A percentile compares a stretch with the other conserved stretches of the same genome.
These are phyloP conservation scores for Actinopyga echinites DNA, from an alignment of 53 echinoderm and acorn worm genomes.

Conservation along the genomic window DNA sequence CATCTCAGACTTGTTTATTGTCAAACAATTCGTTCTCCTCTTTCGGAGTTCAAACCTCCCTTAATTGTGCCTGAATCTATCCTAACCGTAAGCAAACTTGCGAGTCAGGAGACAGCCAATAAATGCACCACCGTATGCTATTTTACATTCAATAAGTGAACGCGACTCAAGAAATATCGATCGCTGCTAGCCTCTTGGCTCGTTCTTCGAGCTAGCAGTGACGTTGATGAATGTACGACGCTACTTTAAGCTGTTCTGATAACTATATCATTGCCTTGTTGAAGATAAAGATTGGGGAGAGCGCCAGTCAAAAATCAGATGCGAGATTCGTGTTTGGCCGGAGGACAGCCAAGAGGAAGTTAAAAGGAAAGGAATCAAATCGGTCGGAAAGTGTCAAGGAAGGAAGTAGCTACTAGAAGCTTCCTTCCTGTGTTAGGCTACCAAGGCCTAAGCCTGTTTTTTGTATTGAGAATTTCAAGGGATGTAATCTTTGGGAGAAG, in stretches of 20 bases:
- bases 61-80: conserved; percentile 28
- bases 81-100: not conserved
- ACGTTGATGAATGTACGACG: conserved; percentile 25
- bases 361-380: conserved; percentile 34
- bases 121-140: conserved; percentile 25
- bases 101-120: conserved; percentile 8
- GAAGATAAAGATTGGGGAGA: not conserved
- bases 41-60: conserved; percentile 19
- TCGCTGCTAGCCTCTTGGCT: not conserved
- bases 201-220: not conserved
- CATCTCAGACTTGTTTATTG: conserved; percentile 27
- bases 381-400: conserved; percentile 33
- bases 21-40: conserved; percentile 18
- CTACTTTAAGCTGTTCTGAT: conserved; percentile 1
- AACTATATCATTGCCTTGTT: conserved; percentile 39
- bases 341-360: conserved; percentile 7
- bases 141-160: conserved; percentile 29
- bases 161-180: conserved; percentile 12
- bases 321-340: conserved; percentile 24
- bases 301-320: conserved; percentile 20
- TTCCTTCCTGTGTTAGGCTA: conserved; percentile 42
- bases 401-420: conserved; percentile 26
- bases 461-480: not conserved
- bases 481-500: not conserved
- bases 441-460: conserved; percentile 23